Base-by-base conservation (phyloP, 1,140 invertebrate genomes). In the Micrasema longulum region DNA sequence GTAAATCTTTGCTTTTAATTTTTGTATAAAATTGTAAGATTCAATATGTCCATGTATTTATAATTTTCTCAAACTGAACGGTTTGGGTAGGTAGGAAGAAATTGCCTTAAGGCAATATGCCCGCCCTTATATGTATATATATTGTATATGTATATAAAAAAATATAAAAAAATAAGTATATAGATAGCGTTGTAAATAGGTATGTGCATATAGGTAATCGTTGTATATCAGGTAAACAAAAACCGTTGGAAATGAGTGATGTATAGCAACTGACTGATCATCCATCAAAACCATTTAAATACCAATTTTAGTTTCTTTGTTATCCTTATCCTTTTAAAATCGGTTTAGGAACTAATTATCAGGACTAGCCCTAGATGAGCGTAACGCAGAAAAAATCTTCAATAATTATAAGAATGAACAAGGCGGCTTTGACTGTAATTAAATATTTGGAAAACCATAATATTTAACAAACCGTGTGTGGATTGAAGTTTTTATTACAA, bases 281-380 rank as follows among this genome's bases (percentile, higher is more conserved):
- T 60, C 55, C 55, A 60, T 60, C 55, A 60, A 60, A 60, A 60
- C 55, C 22, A 60, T 60, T 60, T 60, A 41, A 60, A 41, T 22
- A n/a, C 7, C 38, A 38, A 60, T 41, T 60, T 60, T 2, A 41
- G 12, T 60, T 60, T 60, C 55, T 60, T 60, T 60, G 55, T 60
- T 60, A 60, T 60, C 55, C 55, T 60, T 22, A 60, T 60, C 35
- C 55, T 35, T 38, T 41, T 22, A 22, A 36, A 41, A 60, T 60
- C 55, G 55, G 35, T 60, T 60, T 41, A 60, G 36, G 20, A 41
- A 11, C 55, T 60, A 60, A 60, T 60, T 60, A 60, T 60, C 41
- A 41, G 35, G 35, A 60, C 16, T 20, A 7, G 26, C 2, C 26
- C n/a, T 23, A 9, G 41, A 41, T 31, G 35, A 41, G 35, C 53